These are phyloP conservation scores for Steatocranus sp. DNA, from an alignment of 2,797 vertebrate species.

Conservation along the genomic window DNA sequence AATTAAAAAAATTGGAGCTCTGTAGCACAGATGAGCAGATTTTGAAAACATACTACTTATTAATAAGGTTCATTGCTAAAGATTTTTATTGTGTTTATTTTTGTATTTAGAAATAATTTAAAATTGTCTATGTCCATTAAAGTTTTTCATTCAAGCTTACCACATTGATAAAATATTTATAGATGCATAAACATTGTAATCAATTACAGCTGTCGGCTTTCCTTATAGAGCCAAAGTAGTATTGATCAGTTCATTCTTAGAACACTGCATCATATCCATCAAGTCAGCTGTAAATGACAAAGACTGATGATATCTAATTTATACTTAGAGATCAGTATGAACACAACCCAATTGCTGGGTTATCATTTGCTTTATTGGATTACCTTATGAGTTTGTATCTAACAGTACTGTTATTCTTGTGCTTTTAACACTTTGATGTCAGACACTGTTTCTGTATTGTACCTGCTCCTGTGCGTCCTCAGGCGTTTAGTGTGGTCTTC, in stretches of 20 bases:
- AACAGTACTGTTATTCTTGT: neutral
- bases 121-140: neutral
- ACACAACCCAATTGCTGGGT: neutral
- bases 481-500: conserved; percentile 92
- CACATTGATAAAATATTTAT: neutral
- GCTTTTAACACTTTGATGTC: neutral
- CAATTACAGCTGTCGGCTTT: neutral
- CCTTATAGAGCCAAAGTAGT: neutral
- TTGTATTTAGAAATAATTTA: neutral
- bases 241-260: neutral
- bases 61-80: neutral
- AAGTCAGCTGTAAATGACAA: neutral
- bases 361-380: neutral
- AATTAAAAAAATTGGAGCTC: neutral
- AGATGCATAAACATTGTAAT: neutral
- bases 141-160: neutral
- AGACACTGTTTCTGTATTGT: neutral
- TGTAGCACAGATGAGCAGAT: neutral
- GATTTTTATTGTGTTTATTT: neutral
- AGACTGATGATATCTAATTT: neutral
- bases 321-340: neutral
- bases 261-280: neutral
- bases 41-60: neutral
- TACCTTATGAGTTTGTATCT: neutral
- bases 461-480: neutral